Percentiles rank a stretch among this genome's conserved stretches.
Evolutionary conservation across 2,113 vertebrate species (phyloP).

Genomic region (Rhineura floridana): DNA sequence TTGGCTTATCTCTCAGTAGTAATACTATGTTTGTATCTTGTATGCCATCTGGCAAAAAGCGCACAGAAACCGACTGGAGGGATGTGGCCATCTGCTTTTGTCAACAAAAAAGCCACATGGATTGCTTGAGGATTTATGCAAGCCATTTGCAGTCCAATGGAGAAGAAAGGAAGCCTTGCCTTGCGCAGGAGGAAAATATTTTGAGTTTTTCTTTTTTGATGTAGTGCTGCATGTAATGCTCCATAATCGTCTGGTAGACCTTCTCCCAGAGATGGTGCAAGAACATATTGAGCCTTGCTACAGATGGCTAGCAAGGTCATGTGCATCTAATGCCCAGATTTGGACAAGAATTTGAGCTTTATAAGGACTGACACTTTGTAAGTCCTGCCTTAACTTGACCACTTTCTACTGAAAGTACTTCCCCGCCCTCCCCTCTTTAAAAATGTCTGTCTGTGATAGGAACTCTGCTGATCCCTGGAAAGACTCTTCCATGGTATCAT

Average conservation of each 20-base stretch:
- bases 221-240: not conserved
- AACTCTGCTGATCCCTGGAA: not conserved
- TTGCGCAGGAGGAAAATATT: slow-evolving; percentile 1
- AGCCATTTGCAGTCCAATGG: slow-evolving; percentile 57
- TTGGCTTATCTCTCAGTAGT: not conserved
- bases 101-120: slow-evolving; percentile 59
- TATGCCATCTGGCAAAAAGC: slow-evolving; percentile 57
- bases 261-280: not conserved
- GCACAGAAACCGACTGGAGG: slow-evolving; percentile 41
- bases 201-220: not conserved
- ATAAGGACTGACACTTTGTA: not conserved
- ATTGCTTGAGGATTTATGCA: slow-evolving; percentile 53
- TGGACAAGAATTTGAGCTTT: not conserved
- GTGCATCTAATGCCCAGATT: not conserved
- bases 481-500: not conserved
- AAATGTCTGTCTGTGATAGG: not conserved
- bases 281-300: not conserved
- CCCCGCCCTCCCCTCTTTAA: too few species aligned
- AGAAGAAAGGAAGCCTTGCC: slow-evolving; percentile 40
- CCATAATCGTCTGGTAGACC: too few species aligned
- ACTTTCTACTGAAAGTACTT: not conserved
- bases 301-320: not conserved
- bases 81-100: slow-evolving; percentile 71
- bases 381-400: not conserved
- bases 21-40: slow-evolving; percentile 20